phyloP scores from a whole-genome alignment of 2,888 invertebrate species.

The Horisme vitalbata region DNA sequence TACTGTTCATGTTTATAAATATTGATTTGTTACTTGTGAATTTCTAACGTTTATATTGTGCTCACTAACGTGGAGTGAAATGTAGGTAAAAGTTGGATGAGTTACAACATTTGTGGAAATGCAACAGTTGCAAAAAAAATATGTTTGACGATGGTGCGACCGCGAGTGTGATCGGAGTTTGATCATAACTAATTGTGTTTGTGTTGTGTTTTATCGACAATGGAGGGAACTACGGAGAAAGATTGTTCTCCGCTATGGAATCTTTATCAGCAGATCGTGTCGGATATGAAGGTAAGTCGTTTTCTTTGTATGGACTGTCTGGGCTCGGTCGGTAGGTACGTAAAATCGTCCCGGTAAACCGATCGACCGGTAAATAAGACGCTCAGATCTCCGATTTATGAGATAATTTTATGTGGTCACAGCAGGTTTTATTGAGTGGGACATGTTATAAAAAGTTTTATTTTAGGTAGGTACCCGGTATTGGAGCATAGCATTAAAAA shows the following conservation, averaged over 20 bases:
- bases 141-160: conserved; percentile 50
- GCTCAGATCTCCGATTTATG: conserved; percentile 30
- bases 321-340: conserved; percentile 5
- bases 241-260: conserved; percentile 96
- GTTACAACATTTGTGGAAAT: conserved; percentile 47
- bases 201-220: conserved; percentile 73
- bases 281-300: conserved; percentile 96
- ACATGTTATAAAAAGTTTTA: no score
- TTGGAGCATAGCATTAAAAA: no score
- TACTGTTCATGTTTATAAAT: conserved; percentile 80
- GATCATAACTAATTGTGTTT: conserved; percentile 56
- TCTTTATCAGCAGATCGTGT: conserved; percentile 96
- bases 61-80: conserved; percentile 59
- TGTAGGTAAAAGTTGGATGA: conserved; percentile 58
- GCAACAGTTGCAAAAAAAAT: conserved; percentile 66
- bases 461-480: no score
- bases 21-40: conserved; percentile 74
- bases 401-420: conserved; percentile 24
- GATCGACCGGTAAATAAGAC: conserved; percentile 49
- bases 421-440: conserved; percentile 16
- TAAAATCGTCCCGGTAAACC: conserved; percentile 54
- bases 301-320: conserved; percentile 26
- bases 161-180: conserved; percentile 59
- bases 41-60: conserved; percentile 43
- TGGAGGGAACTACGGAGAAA: conserved; percentile 89